These are phyloP conservation scores for Gymnodraco acuticeps DNA, from an alignment of 2,797 vertebrate genomes.

Conservation along the genomic window DNA sequence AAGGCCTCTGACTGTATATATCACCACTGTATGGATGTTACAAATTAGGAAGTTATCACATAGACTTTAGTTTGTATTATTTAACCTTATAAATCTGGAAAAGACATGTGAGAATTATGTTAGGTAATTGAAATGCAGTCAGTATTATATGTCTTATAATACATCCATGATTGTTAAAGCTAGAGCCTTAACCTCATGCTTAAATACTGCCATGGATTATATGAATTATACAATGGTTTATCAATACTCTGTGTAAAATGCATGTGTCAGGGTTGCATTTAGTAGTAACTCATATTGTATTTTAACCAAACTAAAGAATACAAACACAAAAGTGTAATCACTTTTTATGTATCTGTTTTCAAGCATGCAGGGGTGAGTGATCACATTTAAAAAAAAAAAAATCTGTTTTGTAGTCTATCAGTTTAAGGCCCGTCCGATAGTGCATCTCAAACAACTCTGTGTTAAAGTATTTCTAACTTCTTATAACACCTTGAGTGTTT, in stretches of 20 bases:
- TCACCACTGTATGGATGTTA: slow-evolving; percentile 23
- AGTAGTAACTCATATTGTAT: not conserved
- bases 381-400: not conserved
- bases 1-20: slow-evolving; percentile 27
- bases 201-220: not conserved
- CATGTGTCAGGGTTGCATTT: not conserved
- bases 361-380: not conserved
- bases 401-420: not conserved
- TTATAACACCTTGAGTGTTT: slow-evolving; percentile 20
- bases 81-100: not conserved
- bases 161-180: not conserved
- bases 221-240: not conserved
- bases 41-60: slow-evolving; percentile 10
- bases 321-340: too few relatives aligned
- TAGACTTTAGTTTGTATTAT: slow-evolving; percentile 1
- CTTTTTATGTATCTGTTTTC: not conserved
- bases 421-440: not conserved
- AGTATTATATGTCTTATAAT: not conserved
- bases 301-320: not conserved
- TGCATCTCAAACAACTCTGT: not conserved
- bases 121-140: slow-evolving; percentile 11
- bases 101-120: slow-evolving; percentile 4
- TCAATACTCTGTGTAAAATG: not conserved
- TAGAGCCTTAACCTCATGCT: not conserved
- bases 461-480: not conserved